A percentile compares a stretch with the other conserved stretches of the same genome.
phyloP scores from a whole-genome alignment of 2,113 vertebrate genomes.

The Platysteira castanea region DNA sequence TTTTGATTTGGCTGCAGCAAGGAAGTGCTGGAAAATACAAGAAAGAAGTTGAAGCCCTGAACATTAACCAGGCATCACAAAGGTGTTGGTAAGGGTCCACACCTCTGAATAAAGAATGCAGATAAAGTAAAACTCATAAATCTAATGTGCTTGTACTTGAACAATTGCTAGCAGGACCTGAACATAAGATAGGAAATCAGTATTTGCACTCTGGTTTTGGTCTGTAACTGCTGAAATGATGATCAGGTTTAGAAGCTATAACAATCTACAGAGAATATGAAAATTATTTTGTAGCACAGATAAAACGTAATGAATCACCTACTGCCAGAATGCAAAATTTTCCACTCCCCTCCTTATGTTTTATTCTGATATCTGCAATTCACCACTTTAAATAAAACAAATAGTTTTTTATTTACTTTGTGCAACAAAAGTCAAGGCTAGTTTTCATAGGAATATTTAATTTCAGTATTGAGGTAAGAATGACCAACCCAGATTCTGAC shows the following conservation, averaged over 20 bases:
- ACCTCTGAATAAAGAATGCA: neutral
- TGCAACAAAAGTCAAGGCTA: neutral
- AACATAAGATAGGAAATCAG: neutral
- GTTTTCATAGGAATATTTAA: slow-evolving; percentile 7
- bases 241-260: neutral
- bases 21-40: neutral
- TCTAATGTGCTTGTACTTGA: neutral
- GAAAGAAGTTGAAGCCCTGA: neutral
- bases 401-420: slow-evolving; percentile 35
- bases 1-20: neutral
- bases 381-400: slow-evolving; percentile 16
- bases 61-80: neutral
- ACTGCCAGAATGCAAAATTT: slow-evolving; percentile 16
- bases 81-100: neutral
- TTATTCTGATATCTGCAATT: neutral
- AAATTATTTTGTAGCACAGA: slow-evolving; percentile 1
- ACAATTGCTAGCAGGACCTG: neutral
- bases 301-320: slow-evolving; percentile 31
- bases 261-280: neutral
- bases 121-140: neutral
- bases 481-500: slow-evolving; percentile 18
- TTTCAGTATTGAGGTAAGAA: slow-evolving; percentile 38
- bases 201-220: neutral
- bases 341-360: neutral
- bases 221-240: neutral